Base-by-base conservation (phyloP, 2,113 vertebrate species). In the Thryonomys swinderianus region DNA sequence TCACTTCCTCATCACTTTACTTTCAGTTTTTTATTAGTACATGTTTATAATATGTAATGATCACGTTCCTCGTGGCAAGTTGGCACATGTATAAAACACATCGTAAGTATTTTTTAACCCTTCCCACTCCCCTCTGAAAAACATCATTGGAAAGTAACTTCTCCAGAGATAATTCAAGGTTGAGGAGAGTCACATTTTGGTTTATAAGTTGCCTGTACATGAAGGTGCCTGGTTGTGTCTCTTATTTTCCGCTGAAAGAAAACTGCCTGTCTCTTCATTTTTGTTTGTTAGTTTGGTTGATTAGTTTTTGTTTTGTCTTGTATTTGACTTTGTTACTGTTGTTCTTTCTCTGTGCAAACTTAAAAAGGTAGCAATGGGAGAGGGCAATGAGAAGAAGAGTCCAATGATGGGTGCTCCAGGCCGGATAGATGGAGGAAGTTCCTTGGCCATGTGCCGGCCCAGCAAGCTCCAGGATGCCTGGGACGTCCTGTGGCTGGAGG, bases 71-170 rank as follows among this genome's bases (percentile, higher is more conserved):
- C 73, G 16, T 30, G 13, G 42, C 12, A 25, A 17, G 42, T 14
- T 48, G 27, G 42, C 27, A 30, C 73, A 76, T 48, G 42, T 8
- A 17, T 25, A 76, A 3, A 76, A 27, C 27, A 48, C 27, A 3
- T 18, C 42, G 48, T 14, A 48, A 30, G 7, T 61, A 20, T 59
- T 12, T 73, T 48, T 30, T 76, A 30, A 11, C 7, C 42, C 6
- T 6, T 25, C 32, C 30, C 7, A 25, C 42, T 5, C 16, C 73
- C 7, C 14, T 13, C n/a, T 92, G 73, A 1, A 40, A 90, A 89
- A 13, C 76, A 67, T 94, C 83, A 62, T 89, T 32, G 93, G 88
- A 95, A 83, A 74, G 51, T 90, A 78, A 85, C 90, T 88, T 83
- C 85, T 85, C n/a, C 25, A 86, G 84, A 37, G 90, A 55, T 71